Evolutionary conservation across 53 echinoderm and acorn worm genomes (phyloP), one percentile per base, ranked within the genome.

Genomic region (Patiria pectinifera): DNA sequence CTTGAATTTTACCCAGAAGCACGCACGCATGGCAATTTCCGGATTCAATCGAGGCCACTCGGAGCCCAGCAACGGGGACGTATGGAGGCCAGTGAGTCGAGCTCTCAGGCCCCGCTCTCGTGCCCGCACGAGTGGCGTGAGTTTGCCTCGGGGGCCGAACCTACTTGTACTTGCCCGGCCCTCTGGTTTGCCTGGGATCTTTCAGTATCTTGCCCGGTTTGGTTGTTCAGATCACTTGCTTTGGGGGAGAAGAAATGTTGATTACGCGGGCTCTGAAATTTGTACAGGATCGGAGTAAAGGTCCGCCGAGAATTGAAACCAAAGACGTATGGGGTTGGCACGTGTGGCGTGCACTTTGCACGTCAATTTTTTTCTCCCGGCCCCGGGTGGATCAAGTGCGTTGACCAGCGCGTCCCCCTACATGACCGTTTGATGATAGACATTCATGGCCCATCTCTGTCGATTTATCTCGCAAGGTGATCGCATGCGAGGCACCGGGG

Each of bases 1-100:
- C 76, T 87, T 76, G 53, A 49, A 61, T 59, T 88, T 77, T 78
- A 22, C 88, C 88, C 78, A 88, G 11, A 61, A 88, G 88, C 78
- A 60, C 78, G 88, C 88, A 84, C 63, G 44, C 69, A 7, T 69
- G 63, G 43, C 77, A 88, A 88, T 88, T 88, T 88, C 88, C 61
- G 77, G 77, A 60, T 71, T 75, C 88, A 77, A 66, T 88, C 77
- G 62, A 88, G 78, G 62, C 60, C 60, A 78, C 78, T 59, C 24
- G 88, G n/a, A 14, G 22, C 11, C 78, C 21, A 13, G 58, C 23
- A 14, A 23, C 35, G 22, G 35, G 74, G 49, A 48, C 7, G 48
- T 5, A 53, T 53, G 53, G 53, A 53, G 53, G 8, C 53, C 2
- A 1, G 2, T 5, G 53, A 53, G 71, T 16, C 61, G 46, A 9